A percentile compares a stretch with the other conserved stretches of the same genome.
Evolutionary conservation across 2,797 vertebrate species (phyloP).

Genomic region (Leptoclinus maculatus): DNA sequence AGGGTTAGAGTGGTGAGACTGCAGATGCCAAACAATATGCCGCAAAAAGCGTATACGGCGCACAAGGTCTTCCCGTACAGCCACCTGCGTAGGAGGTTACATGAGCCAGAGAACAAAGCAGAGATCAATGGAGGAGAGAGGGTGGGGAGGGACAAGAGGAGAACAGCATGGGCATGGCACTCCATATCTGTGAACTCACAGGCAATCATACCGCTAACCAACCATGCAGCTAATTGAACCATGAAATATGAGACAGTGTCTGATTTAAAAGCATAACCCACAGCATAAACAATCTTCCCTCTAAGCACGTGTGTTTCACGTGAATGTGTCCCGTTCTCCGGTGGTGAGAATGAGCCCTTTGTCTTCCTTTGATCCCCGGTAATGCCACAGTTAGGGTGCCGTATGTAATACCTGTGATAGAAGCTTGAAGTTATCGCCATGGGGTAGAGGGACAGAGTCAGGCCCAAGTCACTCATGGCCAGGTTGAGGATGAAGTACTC

Average conservation of each 20-base stretch:
- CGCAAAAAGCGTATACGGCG: constrained; percentile 85
- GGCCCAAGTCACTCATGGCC: constrained; percentile 86
- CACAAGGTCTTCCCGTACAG: constrained; percentile 80
- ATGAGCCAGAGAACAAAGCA: constrained; percentile 37
- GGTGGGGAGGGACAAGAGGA: constrained; percentile 16
- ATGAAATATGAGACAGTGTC: constrained; percentile 21
- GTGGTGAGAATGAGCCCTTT: neutral
- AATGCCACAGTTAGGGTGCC: neutral
- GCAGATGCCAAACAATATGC: constrained; percentile 87
- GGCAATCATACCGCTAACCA: constrained; percentile 29
- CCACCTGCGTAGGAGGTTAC: constrained; percentile 72
- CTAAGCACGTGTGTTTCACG: neutral
- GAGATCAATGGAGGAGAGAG: constrained; percentile 45
- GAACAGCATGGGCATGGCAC: constrained; percentile 17
- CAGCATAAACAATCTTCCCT: neutral
- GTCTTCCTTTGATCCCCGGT: neutral
- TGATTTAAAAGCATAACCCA: neutral
- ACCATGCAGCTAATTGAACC: constrained; percentile 22
- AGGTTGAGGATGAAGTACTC: constrained; percentile 89
- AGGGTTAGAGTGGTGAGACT: constrained; percentile 86
- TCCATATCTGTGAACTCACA: constrained; percentile 20
- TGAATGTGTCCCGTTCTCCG: neutral
- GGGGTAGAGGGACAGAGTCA: constrained; percentile 87
- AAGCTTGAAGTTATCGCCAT: constrained; percentile 87
- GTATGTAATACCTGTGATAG: constrained; percentile 83